phyloP scores from a whole-genome alignment of 2,888 invertebrate species.

The Orgyia antiqua region DNA sequence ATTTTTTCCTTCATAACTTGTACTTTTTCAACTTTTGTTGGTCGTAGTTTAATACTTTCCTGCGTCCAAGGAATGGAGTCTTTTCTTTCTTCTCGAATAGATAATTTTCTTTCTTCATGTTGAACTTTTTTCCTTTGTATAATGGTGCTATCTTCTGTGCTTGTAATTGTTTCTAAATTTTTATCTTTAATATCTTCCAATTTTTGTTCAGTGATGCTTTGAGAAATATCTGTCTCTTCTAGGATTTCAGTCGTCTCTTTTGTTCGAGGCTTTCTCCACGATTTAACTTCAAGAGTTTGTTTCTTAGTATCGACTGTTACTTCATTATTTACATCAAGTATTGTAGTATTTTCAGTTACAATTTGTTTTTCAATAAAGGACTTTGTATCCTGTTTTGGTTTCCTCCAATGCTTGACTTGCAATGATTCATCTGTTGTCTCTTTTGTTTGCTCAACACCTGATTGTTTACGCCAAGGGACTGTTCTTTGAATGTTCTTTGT shows the following conservation, averaged over 20 bases:
- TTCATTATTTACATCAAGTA: constrained; percentile 15
- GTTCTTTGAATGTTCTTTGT: constrained; percentile 35
- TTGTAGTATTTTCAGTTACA: constrained; percentile 27
- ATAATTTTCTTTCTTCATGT: constrained; percentile 25
- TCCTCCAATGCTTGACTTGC: constrained; percentile 43
- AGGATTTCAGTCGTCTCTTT: constrained; percentile 28
- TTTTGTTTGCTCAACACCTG: constrained; percentile 21
- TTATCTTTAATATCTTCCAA: constrained; percentile 10
- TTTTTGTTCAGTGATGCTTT: neutral
- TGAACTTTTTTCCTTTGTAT: constrained; percentile 21
- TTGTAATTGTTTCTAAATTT: constrained; percentile 15
- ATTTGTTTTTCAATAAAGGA: constrained; percentile 19
- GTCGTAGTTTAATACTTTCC: constrained; percentile 79
- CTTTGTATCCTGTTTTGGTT: constrained; percentile 22
- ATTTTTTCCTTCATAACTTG: constrained; percentile 74
- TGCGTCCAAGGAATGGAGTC: constrained; percentile 78
- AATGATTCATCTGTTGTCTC: constrained; percentile 26
- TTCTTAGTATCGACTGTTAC: constrained; percentile 21
- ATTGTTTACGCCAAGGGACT: constrained; percentile 58
- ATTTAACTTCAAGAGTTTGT: constrained; percentile 24
- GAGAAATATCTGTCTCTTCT: constrained; percentile 1
- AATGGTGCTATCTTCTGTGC: constrained; percentile 5
- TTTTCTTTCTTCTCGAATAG: constrained; percentile 34
- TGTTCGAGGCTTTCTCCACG: constrained; percentile 46
- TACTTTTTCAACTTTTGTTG: constrained; percentile 77